A percentile compares a stretch with the other conserved stretches of the same genome.
These are phyloP conservation scores for Siniperca scherzeri DNA, from an alignment of 2,797 vertebrate genomes.

Conservation along the genomic window DNA sequence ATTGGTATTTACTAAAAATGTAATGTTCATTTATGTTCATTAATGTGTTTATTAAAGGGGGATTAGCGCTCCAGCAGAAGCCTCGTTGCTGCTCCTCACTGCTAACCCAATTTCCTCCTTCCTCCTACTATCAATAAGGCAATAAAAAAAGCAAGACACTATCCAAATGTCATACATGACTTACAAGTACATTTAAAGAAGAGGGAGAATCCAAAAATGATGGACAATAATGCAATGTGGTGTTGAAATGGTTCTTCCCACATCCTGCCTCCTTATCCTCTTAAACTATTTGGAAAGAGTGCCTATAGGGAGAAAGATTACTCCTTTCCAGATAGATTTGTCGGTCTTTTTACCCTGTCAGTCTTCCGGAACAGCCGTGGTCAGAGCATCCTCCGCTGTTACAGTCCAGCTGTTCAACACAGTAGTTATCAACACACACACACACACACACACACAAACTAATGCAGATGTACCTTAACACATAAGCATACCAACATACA, in stretches of 20 bases:
- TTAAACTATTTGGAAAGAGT: conserved; percentile 11
- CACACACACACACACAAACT: neutral
- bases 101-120: neutral
- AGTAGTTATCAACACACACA: conserved; percentile 1
- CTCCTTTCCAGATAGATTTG: neutral
- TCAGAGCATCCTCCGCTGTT: conserved; percentile 35
- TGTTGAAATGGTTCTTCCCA: conserved; percentile 28
- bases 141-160: neutral
- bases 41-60: neutral
- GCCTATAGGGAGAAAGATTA: conserved; percentile 1
- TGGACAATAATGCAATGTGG: conserved; percentile 16
- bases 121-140: neutral
- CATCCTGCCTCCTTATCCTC: conserved; percentile 32
- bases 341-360: conserved; percentile 26
- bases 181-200: neutral
- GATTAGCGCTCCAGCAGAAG: neutral
- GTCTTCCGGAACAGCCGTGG: neutral
- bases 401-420: conserved; percentile 59
- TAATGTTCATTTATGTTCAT: no score
- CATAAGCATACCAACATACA: conserved; percentile 15
- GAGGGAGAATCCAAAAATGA: neutral
- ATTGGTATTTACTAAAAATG: neutral
- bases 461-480: neutral
- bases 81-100: neutral
- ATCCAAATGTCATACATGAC: neutral